A percentile compares a stretch with the other conserved stretches of the same genome.
phyloP scores from a whole-genome alignment of 2,888 invertebrate species.

The Harpalus rubripes region DNA sequence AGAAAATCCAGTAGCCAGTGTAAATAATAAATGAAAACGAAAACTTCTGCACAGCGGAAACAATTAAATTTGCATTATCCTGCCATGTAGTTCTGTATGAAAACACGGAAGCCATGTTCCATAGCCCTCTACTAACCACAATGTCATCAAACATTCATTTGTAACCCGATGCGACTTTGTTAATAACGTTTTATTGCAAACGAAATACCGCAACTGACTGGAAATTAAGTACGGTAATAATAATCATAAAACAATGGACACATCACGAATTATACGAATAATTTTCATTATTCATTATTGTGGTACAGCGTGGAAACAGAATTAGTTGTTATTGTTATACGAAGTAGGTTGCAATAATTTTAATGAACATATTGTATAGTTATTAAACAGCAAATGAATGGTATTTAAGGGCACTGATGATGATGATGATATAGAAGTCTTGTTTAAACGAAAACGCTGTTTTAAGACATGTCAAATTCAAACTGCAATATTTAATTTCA shows the following conservation, averaged over 20 bases:
- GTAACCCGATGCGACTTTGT: slow-evolving; percentile 33
- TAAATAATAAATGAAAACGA: slow-evolving; percentile 4
- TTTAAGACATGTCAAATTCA: too few species aligned
- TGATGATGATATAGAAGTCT: too few species aligned
- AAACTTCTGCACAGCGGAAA: not conserved
- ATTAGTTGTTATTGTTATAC: too few species aligned
- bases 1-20: too few species aligned
- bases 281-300: not conserved
- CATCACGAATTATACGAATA: not conserved
- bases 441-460: too few species aligned
- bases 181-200: slow-evolving; percentile 31
- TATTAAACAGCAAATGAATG: too few species aligned
- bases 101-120: slow-evolving; percentile 12
- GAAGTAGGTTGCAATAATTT: too few species aligned
- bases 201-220: slow-evolving; percentile 28
- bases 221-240: slow-evolving; percentile 35
- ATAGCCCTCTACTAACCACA: not conserved
- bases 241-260: slow-evolving; percentile 26
- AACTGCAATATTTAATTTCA: too few species aligned
- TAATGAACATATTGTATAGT: too few species aligned
- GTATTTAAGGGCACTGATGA: too few species aligned
- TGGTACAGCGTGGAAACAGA: too few species aligned
- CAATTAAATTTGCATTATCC: not conserved
- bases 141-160: slow-evolving; percentile 50
- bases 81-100: not conserved